Evolutionary conservation across 2,888 invertebrate species (phyloP), one percentile per base, ranked within the genome.

Genomic region (Drosophila testacea): DNA sequence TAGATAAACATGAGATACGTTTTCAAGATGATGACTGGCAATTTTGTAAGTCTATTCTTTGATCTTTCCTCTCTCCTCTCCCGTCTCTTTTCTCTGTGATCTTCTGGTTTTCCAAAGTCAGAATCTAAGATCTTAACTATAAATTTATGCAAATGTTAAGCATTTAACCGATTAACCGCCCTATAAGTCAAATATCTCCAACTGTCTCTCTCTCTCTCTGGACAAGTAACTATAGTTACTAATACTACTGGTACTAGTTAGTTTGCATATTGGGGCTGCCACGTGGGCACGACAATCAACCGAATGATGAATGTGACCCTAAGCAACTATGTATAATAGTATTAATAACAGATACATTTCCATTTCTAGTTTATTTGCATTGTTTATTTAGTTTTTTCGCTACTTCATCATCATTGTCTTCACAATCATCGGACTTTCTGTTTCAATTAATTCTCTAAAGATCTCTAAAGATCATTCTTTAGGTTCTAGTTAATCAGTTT

Each of bases 161-260:
- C 74, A 54, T 38, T 69, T 66, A 50, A 66, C 6, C 69, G 66
- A 77, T 77, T 73, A 60, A 42, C 52, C 69, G 79, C 79, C 79
- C 79, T 52, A 57, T 65, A 59, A 56, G 39, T 44, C 39, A 64
- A 48, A 48, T 38, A 32, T 41, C 13, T 39, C 32, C 22, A 11
- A 11, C 57, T 11, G 11, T 30, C 41, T 46, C 30, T 30, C 13
- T 36, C 51, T 13, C 4, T 36, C 13, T 61, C 10, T 54, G 4
- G 27, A 4, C 7, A 9, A 22, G 13, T 28, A 41, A 42, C 13
- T 28, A 5, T 51, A 39, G 9, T 32, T n/a, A n/a, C 32, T 9
- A 32, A 9, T 22, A 22, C 22, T 22, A 22, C 6, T 41, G 11
- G 7, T 27, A 1, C 13, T 27, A 51, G 42, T 55, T 38, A 46